Evolutionary conservation across 1,140 invertebrate species (phyloP).

Genomic region (Calosoma granatense): DNA sequence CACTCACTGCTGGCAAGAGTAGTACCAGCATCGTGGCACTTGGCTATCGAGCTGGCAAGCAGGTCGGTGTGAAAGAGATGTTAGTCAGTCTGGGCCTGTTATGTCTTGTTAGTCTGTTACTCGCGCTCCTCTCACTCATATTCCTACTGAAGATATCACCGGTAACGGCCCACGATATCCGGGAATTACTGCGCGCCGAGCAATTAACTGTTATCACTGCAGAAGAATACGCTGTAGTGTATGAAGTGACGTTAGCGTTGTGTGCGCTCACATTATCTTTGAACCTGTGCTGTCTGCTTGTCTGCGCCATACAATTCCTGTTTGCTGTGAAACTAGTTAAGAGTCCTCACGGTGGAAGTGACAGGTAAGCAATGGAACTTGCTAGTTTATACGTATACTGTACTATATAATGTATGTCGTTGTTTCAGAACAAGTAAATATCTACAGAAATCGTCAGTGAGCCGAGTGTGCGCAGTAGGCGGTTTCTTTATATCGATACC

Average conservation of each 20-base stretch:
- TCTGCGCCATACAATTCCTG: conserved; percentile 88
- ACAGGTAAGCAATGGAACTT: conserved; percentile 24
- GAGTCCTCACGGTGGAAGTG: conserved; percentile 46
- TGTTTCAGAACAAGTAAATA: conserved; percentile 76
- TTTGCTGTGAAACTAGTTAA: conserved; percentile 85
- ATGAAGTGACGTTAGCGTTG: conserved; percentile 81
- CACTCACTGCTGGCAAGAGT: conserved; percentile 12
- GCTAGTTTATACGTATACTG: conserved; percentile 8
- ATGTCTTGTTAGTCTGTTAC: conserved; percentile 69
- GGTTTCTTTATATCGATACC: conserved; percentile 91
- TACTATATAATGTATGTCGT: not conserved
- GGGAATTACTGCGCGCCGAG: conserved; percentile 44
- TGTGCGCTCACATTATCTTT: conserved; percentile 78
- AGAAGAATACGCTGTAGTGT: conserved; percentile 77
- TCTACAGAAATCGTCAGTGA: conserved; percentile 79
- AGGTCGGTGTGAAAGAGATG: conserved; percentile 63
- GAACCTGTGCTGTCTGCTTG: conserved; percentile 81
- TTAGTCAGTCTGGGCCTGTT: conserved; percentile 77
- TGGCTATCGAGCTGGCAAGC: conserved; percentile 20
- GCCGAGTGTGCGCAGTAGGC: conserved; percentile 80
- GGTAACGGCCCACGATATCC: conserved; percentile 39
- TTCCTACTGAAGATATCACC: conserved; percentile 78
- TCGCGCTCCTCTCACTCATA: conserved; percentile 72
- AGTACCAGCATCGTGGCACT: conserved; percentile 6
- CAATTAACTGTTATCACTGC: conserved; percentile 45